These are phyloP conservation scores for Sebastes elongatus DNA, from an alignment of 2,797 vertebrate species.

Conservation along the genomic window DNA sequence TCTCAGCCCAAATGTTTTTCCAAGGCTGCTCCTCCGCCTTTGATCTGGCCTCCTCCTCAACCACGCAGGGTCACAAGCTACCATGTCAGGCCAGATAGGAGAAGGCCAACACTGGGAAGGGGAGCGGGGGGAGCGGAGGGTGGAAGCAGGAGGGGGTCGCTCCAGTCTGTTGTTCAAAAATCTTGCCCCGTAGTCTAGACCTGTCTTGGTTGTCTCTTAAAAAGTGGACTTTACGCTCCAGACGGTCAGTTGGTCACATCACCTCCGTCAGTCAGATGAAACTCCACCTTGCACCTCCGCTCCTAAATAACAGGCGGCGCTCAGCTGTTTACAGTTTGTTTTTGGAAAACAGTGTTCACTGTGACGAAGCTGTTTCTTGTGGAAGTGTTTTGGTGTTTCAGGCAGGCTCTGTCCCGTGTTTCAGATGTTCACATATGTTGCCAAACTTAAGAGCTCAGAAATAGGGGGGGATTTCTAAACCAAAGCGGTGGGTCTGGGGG, in stretches of 20 bases:
- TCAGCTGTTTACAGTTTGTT: slow-evolving; percentile 15
- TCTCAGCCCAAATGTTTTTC: slow-evolving; percentile 96
- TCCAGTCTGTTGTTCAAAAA: slow-evolving; percentile 30
- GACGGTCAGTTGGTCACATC: slow-evolving; percentile 8
- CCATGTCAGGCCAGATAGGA: slow-evolving; percentile 80
- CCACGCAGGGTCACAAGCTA: slow-evolving; percentile 85
- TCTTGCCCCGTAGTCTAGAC: slow-evolving; percentile 25
- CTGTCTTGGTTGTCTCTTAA: slow-evolving; percentile 44
- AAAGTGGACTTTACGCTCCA: slow-evolving; percentile 32
- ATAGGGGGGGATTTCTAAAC: too few relatives aligned
- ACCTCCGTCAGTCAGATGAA: slow-evolving; percentile 7
- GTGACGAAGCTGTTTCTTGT: not conserved
- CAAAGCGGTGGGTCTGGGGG: too few relatives aligned
- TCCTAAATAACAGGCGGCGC: not conserved
- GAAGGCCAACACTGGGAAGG: slow-evolving; percentile 51
- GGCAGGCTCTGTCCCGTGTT: not conserved
- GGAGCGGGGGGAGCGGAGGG: not conserved
- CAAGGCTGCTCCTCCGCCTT: slow-evolving; percentile 90
- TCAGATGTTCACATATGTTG: not conserved
- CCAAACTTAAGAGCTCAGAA: too few relatives aligned
- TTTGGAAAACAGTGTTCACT: not conserved
- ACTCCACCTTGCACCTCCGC: not conserved
- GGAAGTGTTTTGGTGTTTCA: not conserved
- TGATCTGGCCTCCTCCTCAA: slow-evolving; percentile 88
- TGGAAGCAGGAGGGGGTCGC: not conserved